These are phyloP conservation scores for Vombatus ursinus DNA, from an alignment of 2,113 vertebrate species.

Conservation along the genomic window DNA sequence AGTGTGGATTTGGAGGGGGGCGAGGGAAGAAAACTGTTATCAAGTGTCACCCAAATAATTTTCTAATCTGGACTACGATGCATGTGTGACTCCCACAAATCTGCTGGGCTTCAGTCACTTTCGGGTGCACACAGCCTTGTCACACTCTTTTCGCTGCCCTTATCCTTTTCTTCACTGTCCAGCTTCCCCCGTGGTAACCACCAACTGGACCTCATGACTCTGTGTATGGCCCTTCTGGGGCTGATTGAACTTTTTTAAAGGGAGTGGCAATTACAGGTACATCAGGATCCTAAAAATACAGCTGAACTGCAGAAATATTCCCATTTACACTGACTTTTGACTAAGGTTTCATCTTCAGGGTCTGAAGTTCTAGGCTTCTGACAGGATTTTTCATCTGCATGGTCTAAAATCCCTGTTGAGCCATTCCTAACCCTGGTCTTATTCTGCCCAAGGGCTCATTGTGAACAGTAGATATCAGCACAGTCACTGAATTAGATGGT, in stretches of 20 bases:
- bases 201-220: background rate
- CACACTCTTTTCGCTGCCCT: background rate
- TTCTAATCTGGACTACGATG: slow-evolving; percentile 46
- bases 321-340: background rate
- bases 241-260: background rate
- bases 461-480: background rate
- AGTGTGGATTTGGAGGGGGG: slow-evolving; percentile 46
- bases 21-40: slow-evolving; percentile 52
- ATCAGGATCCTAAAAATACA: background rate
- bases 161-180: background rate
- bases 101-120: background rate
- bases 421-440: background rate
- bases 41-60: slow-evolving; percentile 67
- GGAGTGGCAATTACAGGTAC: background rate
- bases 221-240: background rate
- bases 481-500: background rate
- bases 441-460: background rate
- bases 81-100: slow-evolving; percentile 11
- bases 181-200: background rate
- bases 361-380: background rate
- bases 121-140: rapidly evolving
- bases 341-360: background rate
- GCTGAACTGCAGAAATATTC: background rate
- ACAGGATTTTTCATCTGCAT: background rate
- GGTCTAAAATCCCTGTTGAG: background rate